These are phyloP conservation scores for Steatornis caripensis DNA, from an alignment of 2,113 vertebrate genomes.

Conservation along the genomic window DNA sequence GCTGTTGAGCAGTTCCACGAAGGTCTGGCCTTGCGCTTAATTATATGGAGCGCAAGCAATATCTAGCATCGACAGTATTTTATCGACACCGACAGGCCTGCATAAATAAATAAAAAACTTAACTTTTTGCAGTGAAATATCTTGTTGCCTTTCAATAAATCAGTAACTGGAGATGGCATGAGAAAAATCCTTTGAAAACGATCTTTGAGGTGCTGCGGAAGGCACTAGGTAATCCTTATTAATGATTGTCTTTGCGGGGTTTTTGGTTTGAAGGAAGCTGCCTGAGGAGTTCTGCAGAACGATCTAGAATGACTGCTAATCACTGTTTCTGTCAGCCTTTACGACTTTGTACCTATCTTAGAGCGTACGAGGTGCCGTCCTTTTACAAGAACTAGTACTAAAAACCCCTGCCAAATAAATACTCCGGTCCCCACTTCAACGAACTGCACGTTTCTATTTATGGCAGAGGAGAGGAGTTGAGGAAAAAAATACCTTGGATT, in stretches of 20 bases:
- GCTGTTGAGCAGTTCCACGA: neutral
- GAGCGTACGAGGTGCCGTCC: neutral
- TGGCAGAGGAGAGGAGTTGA: neutral
- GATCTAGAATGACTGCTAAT: conserved; percentile 7
- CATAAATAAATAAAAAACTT: conserved; percentile 40
- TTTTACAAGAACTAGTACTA: neutral
- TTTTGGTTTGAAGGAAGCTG: conserved; percentile 22
- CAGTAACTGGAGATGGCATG: neutral
- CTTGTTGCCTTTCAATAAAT: conserved; percentile 54
- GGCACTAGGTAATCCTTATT: conserved; percentile 6
- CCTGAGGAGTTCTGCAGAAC: neutral
- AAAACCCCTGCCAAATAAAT: conserved; percentile 20
- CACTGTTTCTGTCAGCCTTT: neutral
- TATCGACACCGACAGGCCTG: conserved; percentile 14
- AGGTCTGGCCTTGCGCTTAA: conserved; percentile 1
- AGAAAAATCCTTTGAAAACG: neutral
- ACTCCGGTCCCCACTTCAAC: conserved; percentile 5
- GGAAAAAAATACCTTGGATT: neutral
- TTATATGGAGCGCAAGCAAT: neutral
- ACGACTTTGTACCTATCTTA: neutral
- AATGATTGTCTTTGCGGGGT: conserved; percentile 44
- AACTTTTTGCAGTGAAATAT: conserved; percentile 10
- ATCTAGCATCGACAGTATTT: neutral
- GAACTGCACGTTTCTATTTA: conserved; percentile 5
- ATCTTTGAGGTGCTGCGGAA: conserved; percentile 19